Percentiles rank a stretch among this genome's conserved stretches.
Evolutionary conservation across 1,140 invertebrate genomes (phyloP).

Genomic region (Thalassaphorura encarpata): DNA sequence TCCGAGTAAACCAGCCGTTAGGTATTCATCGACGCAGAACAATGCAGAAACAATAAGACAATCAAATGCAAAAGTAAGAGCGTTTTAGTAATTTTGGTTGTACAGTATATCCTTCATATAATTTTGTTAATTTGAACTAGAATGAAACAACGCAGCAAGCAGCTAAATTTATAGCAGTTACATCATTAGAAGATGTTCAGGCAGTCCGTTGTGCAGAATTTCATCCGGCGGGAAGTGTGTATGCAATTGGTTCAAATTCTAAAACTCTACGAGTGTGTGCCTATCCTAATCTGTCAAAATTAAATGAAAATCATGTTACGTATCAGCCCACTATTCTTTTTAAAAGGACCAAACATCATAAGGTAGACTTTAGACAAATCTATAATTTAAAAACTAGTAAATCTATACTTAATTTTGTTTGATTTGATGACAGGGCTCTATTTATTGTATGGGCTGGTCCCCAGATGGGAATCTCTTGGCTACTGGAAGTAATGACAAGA

Average conservation of each 20-base stretch:
- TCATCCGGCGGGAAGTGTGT: conserved; percentile 79
- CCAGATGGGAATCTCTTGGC: conserved; percentile 88
- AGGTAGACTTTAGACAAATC: conserved; percentile 38
- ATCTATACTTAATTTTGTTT: neutral
- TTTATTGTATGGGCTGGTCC: conserved; percentile 96
- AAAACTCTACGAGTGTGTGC: conserved; percentile 88
- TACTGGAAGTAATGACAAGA: conserved; percentile 98
- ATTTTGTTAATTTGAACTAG: too few species aligned
- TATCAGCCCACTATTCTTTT: conserved; percentile 82
- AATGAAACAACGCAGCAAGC: too few species aligned
- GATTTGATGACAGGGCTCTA: conserved; percentile 76
- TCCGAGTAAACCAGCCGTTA: too few species aligned
- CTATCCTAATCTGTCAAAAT: conserved; percentile 34
- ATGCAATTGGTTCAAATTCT: conserved; percentile 96
- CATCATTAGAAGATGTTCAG: conserved; percentile 87
- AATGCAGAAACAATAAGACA: too few species aligned
- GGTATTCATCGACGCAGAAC: too few species aligned
- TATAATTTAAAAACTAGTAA: too few species aligned
- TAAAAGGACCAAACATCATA: conserved; percentile 92
- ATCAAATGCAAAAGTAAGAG: too few species aligned
- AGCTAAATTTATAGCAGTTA: conserved; percentile 79
- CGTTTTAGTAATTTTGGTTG: too few species aligned
- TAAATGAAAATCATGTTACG: conserved; percentile 61
- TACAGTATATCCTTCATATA: too few species aligned
- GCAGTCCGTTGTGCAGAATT: conserved; percentile 95